Base-by-base conservation (phyloP, 2,888 invertebrate genomes). In the Coleophora deauratella region DNA sequence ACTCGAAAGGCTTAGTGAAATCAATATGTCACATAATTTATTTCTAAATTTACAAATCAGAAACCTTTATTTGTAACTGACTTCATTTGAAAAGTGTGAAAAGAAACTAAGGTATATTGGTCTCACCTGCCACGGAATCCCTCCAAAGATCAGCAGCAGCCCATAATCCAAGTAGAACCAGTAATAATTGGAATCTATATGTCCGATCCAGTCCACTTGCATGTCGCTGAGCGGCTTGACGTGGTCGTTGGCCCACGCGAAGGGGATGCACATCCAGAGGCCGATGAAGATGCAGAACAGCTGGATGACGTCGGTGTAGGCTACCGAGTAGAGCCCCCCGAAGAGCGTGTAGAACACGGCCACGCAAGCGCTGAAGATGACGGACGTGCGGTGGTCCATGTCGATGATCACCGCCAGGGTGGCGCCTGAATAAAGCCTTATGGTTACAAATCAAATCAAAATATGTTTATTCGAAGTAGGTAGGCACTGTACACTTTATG, bases 221-320 rank as follows among this genome's bases (percentile, higher is more conserved):
- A 93, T 91, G 33, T 91, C 90, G 47, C 93, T 88, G 49, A 97
- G 88, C 13, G 95, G 91, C 62, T 90, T 88, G 9, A 98, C 97
- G 63, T 94, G 93, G 12, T 93, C 91, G 79, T 96, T 93, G 47
- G 90, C 87, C 93, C 97, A 93, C 9, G 98, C 97, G 71, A 98
- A 98, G 0, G 98, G 98, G 52, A 98, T 96, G 72, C 98, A 97
- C 90, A 99, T 91, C 98, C 98, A 98, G 74, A 99, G 87, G 27
- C 99, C 99, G 61, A 98, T 91, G 81, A 99, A 98, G 69, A 99
- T 98, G 85, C 98, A 98, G 87, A 97, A 96, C 36, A 99, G 89
- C 80, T 99, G 98, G 59, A 99, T 96, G 60, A 99, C 98, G 75
- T 99, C 98, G 0, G 99, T 99, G 75, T 99, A 99, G 1, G 99